Conservation (phyloP, 2,888 invertebrate genomes). For the Agrotis ipsilon region DNA sequence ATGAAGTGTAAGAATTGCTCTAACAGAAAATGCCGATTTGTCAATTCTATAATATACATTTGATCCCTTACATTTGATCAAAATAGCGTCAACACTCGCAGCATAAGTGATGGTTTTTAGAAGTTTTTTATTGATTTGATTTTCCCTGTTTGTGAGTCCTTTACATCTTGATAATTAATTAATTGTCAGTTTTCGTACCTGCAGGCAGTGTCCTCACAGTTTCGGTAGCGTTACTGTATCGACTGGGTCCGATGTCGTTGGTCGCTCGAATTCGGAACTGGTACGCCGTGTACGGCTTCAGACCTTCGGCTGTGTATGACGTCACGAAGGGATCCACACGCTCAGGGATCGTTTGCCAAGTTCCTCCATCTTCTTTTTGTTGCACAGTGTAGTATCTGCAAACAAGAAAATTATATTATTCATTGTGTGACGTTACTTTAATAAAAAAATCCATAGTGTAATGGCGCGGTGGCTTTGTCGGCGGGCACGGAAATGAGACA, state of each 20-base stretch:
- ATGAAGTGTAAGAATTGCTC: no score
- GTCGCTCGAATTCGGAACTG: slow-evolving; percentile 98
- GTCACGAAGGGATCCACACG: slow-evolving; percentile 96
- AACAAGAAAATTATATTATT: not conserved
- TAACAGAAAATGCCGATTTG: no score
- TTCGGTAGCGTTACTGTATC: slow-evolving; percentile 97
- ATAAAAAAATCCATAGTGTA: not conserved
- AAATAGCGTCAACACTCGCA: no score
- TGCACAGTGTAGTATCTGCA: slow-evolving; percentile 97
- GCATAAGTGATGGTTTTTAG: no score
- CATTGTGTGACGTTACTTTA: not conserved
- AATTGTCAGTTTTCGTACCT: slow-evolving; percentile 81
- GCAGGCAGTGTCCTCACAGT: slow-evolving; percentile 97
- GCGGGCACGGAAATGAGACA: no score
- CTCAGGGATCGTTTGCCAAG: slow-evolving; percentile 96
- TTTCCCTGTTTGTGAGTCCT: no score
- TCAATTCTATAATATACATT: no score
- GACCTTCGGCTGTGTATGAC: slow-evolving; percentile 95
- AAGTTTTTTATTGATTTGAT: no score
- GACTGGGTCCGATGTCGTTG: slow-evolving; percentile 98
- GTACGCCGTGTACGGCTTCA: slow-evolving; percentile 97
- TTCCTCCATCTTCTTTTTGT: slow-evolving; percentile 95
- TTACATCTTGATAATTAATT: no score
- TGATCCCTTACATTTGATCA: no score
- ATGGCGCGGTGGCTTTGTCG: no score